Conservation (phyloP, 2,797 vertebrate species). For the Orestias chungarensis region DNA sequence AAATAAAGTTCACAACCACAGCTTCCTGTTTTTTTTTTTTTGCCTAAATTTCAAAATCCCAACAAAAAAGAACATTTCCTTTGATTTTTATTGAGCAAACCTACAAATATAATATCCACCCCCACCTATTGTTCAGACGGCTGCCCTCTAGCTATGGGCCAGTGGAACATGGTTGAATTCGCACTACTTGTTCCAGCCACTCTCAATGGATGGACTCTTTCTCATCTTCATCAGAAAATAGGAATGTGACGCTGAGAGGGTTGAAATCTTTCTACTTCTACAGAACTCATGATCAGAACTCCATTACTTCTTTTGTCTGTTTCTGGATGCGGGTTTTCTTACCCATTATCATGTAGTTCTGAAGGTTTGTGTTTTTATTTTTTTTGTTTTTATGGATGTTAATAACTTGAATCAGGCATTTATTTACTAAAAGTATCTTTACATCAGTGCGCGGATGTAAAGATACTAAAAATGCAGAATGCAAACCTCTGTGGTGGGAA, state of each 20-base stretch:
- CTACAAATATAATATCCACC: slow-evolving; percentile 30
- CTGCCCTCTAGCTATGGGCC: slow-evolving; percentile 65
- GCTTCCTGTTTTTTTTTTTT: slow-evolving; percentile 5
- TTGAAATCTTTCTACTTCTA: slow-evolving; percentile 11
- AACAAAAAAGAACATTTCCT: not conserved
- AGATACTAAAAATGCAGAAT: not conserved
- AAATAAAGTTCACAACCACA: slow-evolving; percentile 7
- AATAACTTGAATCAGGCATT: not conserved
- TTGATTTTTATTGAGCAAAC: slow-evolving; percentile 7
- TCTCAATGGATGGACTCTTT: slow-evolving; percentile 25
- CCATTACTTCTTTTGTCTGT: not conserved
- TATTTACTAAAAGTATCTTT: no score
- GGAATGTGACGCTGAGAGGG: slow-evolving; percentile 1
- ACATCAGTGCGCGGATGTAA: not conserved
- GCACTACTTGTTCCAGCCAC: slow-evolving; percentile 22
- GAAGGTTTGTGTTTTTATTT: not conserved
- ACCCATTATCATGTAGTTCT: not conserved
- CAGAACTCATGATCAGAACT: not conserved
- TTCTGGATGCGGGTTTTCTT: not conserved
- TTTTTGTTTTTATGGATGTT: no score
- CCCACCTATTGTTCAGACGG: slow-evolving; percentile 65
- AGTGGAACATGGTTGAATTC: slow-evolving; percentile 16
- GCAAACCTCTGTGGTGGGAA: not conserved
- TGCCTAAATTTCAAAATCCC: not conserved
- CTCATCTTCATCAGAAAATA: slow-evolving; percentile 7